Percentiles rank a stretch among this genome's conserved stretches.
phyloP scores from a whole-genome alignment of 2,797 vertebrate species.

The Sphenopsis melanotis region DNA sequence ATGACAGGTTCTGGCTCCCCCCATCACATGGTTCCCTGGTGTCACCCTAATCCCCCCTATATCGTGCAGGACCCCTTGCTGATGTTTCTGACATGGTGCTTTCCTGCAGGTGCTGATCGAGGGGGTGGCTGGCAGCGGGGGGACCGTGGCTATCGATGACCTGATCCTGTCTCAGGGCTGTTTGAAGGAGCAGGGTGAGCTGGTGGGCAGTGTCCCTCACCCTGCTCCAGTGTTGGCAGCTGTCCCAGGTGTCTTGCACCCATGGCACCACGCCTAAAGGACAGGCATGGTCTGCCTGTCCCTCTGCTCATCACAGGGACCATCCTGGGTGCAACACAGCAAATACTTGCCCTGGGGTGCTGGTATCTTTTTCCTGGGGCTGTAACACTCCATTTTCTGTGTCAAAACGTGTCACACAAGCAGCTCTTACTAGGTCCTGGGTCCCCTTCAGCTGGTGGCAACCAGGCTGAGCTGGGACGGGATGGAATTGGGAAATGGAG shows the following conservation, averaged over 20 bases:
- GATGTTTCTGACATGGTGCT: rapidly evolving
- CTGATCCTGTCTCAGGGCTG: slow-evolving; percentile 84
- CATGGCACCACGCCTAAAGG: background rate
- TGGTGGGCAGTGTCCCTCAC: background rate
- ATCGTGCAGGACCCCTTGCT: background rate
- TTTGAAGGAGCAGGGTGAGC: background rate
- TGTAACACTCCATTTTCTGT: background rate
- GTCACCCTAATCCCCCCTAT: rapidly evolving
- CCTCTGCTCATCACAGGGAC: background rate
- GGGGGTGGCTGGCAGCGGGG: slow-evolving; percentile 70
- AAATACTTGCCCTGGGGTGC: background rate
- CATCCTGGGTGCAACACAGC: background rate
- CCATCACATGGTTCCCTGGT: rapidly evolving
- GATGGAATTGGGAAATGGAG: background rate
- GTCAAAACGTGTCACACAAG: background rate
- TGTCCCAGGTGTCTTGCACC: background rate
- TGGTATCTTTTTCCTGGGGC: background rate
- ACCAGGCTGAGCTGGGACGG: background rate
- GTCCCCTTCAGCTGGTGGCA: background rate
- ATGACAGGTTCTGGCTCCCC: background rate
- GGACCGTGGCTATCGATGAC: slow-evolving; percentile 85
- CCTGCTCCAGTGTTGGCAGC: background rate
- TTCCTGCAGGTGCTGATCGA: slow-evolving; percentile 81
- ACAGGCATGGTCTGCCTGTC: background rate
- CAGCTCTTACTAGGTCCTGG: background rate